Evolutionary conservation across 2,113 vertebrate species (phyloP), one percentile per base, ranked within the genome.

Genomic region (Pogona vitticeps): DNA sequence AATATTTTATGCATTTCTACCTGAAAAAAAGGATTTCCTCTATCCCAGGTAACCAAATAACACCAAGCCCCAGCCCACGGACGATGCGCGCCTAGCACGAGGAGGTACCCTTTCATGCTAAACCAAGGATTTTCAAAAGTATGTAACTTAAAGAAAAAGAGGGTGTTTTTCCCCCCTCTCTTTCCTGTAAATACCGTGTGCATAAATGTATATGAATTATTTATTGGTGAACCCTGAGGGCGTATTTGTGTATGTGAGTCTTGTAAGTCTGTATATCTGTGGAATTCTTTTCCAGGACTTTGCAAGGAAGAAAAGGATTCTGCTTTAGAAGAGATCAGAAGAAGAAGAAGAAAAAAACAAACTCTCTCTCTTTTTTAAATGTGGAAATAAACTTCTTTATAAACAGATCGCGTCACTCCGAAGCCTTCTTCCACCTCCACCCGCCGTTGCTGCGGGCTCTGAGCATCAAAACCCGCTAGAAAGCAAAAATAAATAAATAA

Each of bases 321-420:
- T 93, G 94, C 95, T 95, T 96, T 72, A 93, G 85, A 96, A 95
- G 94, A 95, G 89, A 96, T 96, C 63, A 70, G 75, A 79, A 42
- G 15, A 79, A 79, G 18, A 26, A 67, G 20, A 28, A 68, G 65
- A 31, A 75, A 36, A 31, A 58, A 33, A 31, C 14, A 31, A 46
- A 46, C 1, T 76, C 28, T 46, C 15, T 82, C 78, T 42, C 42
- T 63, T 98, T 99, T 98, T 97, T 98, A 97, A 98, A 98, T 97
- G 98, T 98, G 95, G 90, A 98, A 99, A 98, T 98, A 98, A 93
- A 98, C 97, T 97, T 97, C 97, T 98, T 94, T 98, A 98, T 96
- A 97, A 97, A 98, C 92, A 91, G 76, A 79, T 86, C 76, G 92
- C 77, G 82, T 52, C 88, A 28, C 83, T 77, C 84, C 26, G 75